phyloP scores from a whole-genome alignment of 2,113 vertebrate species.

The Cryptomyrus ogoouensis region DNA sequence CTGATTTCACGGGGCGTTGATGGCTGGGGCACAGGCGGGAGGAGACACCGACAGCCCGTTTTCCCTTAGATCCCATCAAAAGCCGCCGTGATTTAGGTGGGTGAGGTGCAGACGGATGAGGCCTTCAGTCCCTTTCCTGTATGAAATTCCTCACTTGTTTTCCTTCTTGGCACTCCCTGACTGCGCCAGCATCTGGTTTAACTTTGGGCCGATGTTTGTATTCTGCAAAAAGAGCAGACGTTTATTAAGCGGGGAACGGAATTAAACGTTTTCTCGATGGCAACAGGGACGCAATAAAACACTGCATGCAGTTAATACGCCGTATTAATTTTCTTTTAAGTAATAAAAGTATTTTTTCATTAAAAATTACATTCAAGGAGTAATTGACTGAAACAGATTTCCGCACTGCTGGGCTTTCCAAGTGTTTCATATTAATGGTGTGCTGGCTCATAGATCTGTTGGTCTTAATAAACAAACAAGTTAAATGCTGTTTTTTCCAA shows the following conservation, averaged over 20 bases:
- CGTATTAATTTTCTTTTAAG: slow-evolving; percentile 25
- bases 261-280: slow-evolving; percentile 67
- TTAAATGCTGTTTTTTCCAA: not conserved
- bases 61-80: not conserved
- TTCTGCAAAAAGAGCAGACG: slow-evolving; percentile 51
- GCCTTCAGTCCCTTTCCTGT: slow-evolving; percentile 56
- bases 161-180: slow-evolving; percentile 40
- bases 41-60: not conserved
- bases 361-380: not conserved
- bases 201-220: slow-evolving; percentile 60
- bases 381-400: not conserved
- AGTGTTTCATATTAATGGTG: not conserved
- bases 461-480: slow-evolving; percentile 20
- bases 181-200: slow-evolving; percentile 56
- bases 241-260: slow-evolving; percentile 61
- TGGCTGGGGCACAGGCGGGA: slow-evolving; percentile 17
- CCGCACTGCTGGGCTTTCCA: not conserved
- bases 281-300: slow-evolving; percentile 49
- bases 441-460: not conserved
- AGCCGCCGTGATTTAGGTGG: slow-evolving; percentile 26
- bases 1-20: slow-evolving; percentile 10
- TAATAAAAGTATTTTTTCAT: slow-evolving; percentile 41
- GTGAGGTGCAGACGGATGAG: slow-evolving; percentile 35
- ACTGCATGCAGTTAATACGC: slow-evolving; percentile 33
- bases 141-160: slow-evolving; percentile 55